Percentiles rank a stretch among this genome's conserved stretches.
These are phyloP conservation scores for Acleris literana DNA, from an alignment of 2,888 invertebrate species.

Conservation along the genomic window DNA sequence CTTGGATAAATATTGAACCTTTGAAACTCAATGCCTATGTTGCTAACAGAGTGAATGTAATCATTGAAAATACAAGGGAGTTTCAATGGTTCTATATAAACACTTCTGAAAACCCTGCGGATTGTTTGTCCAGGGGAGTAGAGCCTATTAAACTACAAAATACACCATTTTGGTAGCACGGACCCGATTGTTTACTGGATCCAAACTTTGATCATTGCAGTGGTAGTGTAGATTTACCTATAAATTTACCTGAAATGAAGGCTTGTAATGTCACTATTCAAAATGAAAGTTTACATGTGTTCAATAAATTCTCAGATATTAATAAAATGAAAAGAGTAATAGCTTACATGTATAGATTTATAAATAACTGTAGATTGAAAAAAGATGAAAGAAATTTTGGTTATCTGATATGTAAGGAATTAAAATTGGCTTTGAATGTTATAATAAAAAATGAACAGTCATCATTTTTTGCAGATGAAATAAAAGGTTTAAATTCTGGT, in stretches of 20 bases:
- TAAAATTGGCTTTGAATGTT: not conserved
- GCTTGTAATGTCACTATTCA: not conserved
- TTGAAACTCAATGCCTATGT: slow-evolving; percentile 6
- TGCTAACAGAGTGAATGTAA: slow-evolving; percentile 4
- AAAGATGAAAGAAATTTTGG: not conserved
- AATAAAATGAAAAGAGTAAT: slow-evolving; percentile 3
- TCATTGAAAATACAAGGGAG: not conserved
- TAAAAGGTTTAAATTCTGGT: no score
- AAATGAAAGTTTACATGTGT: not conserved
- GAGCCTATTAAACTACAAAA: slow-evolving; percentile 2
- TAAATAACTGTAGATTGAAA: slow-evolving; percentile 1
- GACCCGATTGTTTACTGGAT: not conserved
- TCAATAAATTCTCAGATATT: slow-evolving; percentile 7
- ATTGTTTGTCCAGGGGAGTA: slow-evolving; percentile 6
- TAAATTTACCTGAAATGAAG: not conserved
- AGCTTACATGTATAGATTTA: not conserved
- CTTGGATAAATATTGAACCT: slow-evolving; percentile 10
- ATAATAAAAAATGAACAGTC: not conserved
- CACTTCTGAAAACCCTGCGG: slow-evolving; percentile 4
- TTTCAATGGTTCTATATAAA: slow-evolving; percentile 2
- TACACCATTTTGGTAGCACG: not conserved
- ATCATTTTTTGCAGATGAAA: not conserved
- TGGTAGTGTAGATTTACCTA: not conserved
- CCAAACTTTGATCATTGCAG: not conserved
- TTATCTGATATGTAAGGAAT: not conserved